Evolutionary conservation across 2,797 vertebrate species (phyloP), one percentile per base, ranked within the genome.

Genomic region (Chelonia mydas): DNA sequence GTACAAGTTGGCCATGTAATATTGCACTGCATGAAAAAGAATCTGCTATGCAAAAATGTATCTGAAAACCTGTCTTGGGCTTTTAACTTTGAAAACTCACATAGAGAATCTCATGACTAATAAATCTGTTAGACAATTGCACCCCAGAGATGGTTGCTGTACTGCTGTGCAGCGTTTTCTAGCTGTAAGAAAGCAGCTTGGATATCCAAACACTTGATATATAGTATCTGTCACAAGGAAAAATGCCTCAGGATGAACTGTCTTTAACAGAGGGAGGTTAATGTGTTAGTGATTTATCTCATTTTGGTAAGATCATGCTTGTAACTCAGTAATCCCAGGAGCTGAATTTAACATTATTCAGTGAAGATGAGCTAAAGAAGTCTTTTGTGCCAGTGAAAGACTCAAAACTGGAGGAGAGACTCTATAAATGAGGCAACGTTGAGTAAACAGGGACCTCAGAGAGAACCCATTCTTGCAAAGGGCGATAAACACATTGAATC

Each of bases 241-340:
- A 97, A 95, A 89, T 92, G 97, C 97, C 96, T 95, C 45, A 1
- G 88, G 97, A 94, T 93, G 93, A 95, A 94, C 94, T 96, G 95
- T 91, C 93, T 96, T 97, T 97, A 97, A 97, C 95, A 97, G 94
- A 96, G 95, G 90, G 94, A 96, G 83, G 93, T 92, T 97, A 97
- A 97, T 95, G 90, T 23, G 87, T 65, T 92, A 89, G 90, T 93
- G 93, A 97, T 97, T 98, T 97, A 97, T 97, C 93, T 97, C 94
- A 92, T 97, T 96, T 95, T 96, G 84, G 41, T 93, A 96, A 93
- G 90, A 94, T 97, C 83, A 78, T 95, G 95, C 89, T 90, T 94
- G 92, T 93, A 96, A 96, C 96, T 95, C 94, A 94, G 93, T 96
- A 97, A 96, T 83, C 92, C 94, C 94, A 87, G 88, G 93, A 97